These are phyloP conservation scores for Neotoma lepida DNA, from an alignment of 2,113 vertebrate species.

Conservation along the genomic window DNA sequence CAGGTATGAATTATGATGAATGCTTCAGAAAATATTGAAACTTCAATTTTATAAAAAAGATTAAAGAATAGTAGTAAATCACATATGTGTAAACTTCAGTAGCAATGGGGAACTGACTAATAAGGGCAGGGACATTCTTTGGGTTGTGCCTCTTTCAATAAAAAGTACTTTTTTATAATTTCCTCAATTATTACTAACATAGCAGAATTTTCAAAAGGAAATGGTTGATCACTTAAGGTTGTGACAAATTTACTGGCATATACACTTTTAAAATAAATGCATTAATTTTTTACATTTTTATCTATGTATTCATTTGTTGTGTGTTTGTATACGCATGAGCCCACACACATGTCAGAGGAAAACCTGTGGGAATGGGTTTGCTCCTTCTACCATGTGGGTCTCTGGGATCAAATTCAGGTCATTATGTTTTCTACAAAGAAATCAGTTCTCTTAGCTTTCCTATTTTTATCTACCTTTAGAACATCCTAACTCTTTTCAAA, in stretches of 20 bases:
- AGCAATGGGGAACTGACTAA: neutral
- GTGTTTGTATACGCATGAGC: neutral
- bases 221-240: conserved; percentile 8
- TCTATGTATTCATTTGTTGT: neutral
- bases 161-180: neutral
- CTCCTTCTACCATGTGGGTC: neutral
- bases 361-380: neutral
- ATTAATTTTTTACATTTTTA: neutral
- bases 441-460: neutral
- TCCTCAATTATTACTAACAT: neutral
- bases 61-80: neutral
- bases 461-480: neutral
- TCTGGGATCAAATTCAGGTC: neutral
- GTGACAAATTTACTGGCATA: conserved; percentile 14
- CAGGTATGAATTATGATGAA: neutral
- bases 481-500: conserved; percentile 6
- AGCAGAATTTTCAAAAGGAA: neutral
- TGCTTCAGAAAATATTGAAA: neutral
- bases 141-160: neutral
- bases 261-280: conserved; percentile 29
- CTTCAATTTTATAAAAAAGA: neutral
- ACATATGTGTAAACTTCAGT: neutral
- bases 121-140: neutral
- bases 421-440: neutral
- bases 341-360: neutral